Evolutionary conservation across 2,113 vertebrate genomes (phyloP).

Genomic region (Mixornis gularis): DNA sequence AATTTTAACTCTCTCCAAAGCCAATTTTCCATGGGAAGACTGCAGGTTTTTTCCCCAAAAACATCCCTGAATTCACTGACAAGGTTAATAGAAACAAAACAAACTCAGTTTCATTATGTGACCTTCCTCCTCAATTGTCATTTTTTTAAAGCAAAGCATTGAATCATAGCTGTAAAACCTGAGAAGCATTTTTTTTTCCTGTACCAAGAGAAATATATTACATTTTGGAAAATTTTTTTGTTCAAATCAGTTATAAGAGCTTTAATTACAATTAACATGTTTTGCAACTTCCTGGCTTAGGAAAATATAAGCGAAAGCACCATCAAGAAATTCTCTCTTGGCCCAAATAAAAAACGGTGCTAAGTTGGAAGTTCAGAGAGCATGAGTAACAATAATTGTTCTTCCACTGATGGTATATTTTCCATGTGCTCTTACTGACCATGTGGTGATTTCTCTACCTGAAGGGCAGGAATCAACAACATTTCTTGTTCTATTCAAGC

Average conservation of each 20-base stretch:
- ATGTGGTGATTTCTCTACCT: not conserved
- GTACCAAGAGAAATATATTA: not conserved
- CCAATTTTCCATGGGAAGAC: not conserved
- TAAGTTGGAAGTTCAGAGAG: not conserved
- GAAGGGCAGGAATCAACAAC: not conserved
- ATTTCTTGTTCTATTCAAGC: not conserved
- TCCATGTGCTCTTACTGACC: not conserved
- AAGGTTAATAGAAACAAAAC: not conserved
- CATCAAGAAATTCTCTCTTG: not conserved
- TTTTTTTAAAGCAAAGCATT: not conserved
- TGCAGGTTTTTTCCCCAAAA: not conserved
- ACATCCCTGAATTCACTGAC: not conserved
- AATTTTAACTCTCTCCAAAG: not conserved
- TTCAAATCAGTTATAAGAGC: not conserved
- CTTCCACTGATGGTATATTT: not conserved
- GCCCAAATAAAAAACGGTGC: not conserved
- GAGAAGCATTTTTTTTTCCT: not conserved
- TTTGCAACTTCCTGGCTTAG: not conserved
- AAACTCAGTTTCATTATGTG: not conserved
- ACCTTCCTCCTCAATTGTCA: not conserved
- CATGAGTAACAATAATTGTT: not conserved
- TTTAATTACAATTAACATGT: not conserved
- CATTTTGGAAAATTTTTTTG: not conserved
- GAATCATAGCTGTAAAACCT: not conserved
- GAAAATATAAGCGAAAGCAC: not conserved